Evolutionary conservation across 2,888 invertebrate genomes (phyloP), one percentile per base, ranked within the genome.

Genomic region (Belgica antarctica): DNA sequence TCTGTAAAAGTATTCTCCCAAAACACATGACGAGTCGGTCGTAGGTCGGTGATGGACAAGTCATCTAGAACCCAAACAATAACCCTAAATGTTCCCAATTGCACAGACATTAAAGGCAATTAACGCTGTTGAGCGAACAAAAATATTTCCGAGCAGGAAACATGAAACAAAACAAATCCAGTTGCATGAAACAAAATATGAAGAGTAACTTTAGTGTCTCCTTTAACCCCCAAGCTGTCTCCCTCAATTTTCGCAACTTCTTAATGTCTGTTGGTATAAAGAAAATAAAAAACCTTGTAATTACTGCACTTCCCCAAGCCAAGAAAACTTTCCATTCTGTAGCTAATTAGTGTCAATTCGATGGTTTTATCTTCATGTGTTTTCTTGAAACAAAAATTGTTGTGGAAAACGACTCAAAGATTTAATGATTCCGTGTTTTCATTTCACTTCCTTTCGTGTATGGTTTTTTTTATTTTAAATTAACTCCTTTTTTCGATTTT

Each of bases 161-260:
- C 41, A 15, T 4, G n/a, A 41, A 15, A n/a, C 7, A 36, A 47
- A 66, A 46, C 24, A 57, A 28, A 68, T 57, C 68, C 68, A 66
- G 68, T 68, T 68, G 68, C 68, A 68, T 68, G 68, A 46, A 12
- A 66, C 15, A 10, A 59, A 59, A 22, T 59, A 59, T n/a, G n/a
- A n/a, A n/a, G n/a, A n/a, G n/a, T n/a, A n/a, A n/a, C n/a, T n/a
- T n/a, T n/a, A 27, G 15, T 24, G 27, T 59, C 22, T 27, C 27
- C 59, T 59, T 27, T 59, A 10, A 12, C 59, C 22, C 5, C 7
- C 25, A n/a, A n/a, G 17, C 22, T 52, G n/a, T 22, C 52, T 41
- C 41, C 15, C 12, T 41, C 12, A n/a, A 41, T 41, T 52, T 52
- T n/a, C 17, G 15, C 12, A 15, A 41, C 10, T 41, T 41, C 41